These are phyloP conservation scores for Microcebus lehilahytsara DNA, from an alignment of 2,113 vertebrate genomes.

Conservation along the genomic window DNA sequence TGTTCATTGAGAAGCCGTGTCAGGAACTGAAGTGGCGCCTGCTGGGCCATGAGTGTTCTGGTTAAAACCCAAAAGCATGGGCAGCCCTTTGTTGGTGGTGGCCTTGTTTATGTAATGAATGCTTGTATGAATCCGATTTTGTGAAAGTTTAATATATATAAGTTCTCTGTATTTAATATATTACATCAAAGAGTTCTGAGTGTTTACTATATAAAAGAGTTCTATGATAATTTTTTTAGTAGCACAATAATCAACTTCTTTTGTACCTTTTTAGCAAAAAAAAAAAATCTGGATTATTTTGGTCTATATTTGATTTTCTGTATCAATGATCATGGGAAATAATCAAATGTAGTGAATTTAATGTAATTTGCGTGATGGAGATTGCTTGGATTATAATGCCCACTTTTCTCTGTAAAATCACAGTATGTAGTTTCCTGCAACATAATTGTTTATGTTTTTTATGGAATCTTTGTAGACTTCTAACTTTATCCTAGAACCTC, in stretches of 20 bases:
- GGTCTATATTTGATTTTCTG: background rate
- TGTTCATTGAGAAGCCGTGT: conserved; percentile 87
- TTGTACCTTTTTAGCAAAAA: background rate
- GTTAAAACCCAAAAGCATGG: background rate
- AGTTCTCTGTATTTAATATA: background rate
- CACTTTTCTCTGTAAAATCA: background rate
- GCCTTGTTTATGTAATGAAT: accelerated
- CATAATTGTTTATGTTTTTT: background rate
- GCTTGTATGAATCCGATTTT: background rate
- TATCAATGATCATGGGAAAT: background rate
- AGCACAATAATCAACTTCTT: background rate
- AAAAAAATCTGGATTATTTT: background rate
- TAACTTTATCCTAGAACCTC: background rate
- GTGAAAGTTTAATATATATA: background rate
- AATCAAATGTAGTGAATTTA: background rate
- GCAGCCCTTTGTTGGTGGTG: background rate
- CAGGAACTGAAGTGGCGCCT: conserved; percentile 56
- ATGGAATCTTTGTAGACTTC: background rate
- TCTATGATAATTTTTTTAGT: background rate
- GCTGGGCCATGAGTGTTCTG: background rate
- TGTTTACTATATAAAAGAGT: background rate
- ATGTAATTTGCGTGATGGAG: background rate
- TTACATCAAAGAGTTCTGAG: background rate
- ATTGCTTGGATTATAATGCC: background rate
- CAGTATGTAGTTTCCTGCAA: background rate